phyloP scores from a whole-genome alignment of 2,888 invertebrate species.

The Heliconius charithonia region DNA sequence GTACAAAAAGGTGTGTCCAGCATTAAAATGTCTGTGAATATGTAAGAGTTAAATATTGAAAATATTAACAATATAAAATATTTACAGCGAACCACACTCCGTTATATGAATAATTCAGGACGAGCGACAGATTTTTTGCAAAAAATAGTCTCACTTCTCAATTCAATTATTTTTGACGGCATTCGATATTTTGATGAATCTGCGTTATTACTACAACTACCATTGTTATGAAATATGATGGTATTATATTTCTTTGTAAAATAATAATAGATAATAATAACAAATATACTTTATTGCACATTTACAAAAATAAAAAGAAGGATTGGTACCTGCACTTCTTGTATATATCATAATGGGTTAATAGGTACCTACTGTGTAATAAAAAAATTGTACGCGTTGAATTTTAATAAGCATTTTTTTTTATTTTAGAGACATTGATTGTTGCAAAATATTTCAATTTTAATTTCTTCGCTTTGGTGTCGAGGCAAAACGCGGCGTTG shows the following conservation, averaged over 20 bases:
- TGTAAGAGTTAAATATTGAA: background rate
- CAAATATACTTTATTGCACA: too few species aligned
- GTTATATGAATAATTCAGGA: slow-evolving; percentile 18
- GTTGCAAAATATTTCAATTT: too few species aligned
- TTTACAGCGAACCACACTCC: slow-evolving; percentile 1
- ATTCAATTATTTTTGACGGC: slow-evolving; percentile 19
- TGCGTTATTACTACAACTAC: background rate
- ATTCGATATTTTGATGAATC: background rate
- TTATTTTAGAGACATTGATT: too few species aligned
- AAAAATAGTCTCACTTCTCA: background rate
- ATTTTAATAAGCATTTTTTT: too few species aligned
- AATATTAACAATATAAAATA: background rate
- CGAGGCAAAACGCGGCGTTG: too few species aligned
- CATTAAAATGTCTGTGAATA: background rate
- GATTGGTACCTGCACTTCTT: too few species aligned
- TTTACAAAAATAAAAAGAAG: too few species aligned
- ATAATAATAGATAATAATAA: too few species aligned
- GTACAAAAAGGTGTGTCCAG: background rate
- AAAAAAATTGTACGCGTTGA: too few species aligned
- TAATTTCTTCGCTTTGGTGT: too few species aligned
- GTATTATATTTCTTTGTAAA: background rate
- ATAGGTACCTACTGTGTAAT: too few species aligned
- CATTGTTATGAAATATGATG: background rate
- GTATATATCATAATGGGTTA: too few species aligned
- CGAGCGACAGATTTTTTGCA: background rate